Evolutionary conservation across 2,888 invertebrate genomes (phyloP).

Genomic region (Epiperipatus broadwayi): DNA sequence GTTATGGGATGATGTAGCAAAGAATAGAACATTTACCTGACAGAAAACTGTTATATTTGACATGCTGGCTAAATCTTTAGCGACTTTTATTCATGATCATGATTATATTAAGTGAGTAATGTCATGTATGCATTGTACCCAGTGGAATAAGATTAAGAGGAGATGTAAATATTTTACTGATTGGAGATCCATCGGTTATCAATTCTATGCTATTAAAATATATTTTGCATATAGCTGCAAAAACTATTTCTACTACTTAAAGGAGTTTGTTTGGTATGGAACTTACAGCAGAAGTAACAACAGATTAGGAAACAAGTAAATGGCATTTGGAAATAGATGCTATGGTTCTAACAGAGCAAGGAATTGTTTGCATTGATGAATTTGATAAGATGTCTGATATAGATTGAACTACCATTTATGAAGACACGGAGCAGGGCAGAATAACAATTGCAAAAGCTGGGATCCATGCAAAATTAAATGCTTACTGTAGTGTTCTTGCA

Average conservation of each 20-base stretch:
- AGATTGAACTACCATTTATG: constrained; percentile 36
- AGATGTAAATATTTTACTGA: constrained; percentile 72
- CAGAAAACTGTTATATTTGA: too few species aligned
- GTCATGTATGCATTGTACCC: too few species aligned
- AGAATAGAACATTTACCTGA: too few species aligned
- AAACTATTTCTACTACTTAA: constrained; percentile 92
- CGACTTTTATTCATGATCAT: too few species aligned
- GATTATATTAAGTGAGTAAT: too few species aligned
- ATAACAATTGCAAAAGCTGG: constrained; percentile 37
- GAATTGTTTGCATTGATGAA: too few species aligned
- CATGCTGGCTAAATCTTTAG: too few species aligned
- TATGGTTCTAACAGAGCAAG: too few species aligned
- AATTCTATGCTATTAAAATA: constrained; percentile 89
- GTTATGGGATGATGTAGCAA: too few species aligned
- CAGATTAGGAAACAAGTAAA: constrained; percentile 79
- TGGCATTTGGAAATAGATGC: too few species aligned
- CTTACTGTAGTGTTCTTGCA: constrained; percentile 34
- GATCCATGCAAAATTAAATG: constrained; percentile 35
- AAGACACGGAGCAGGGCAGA: constrained; percentile 37
- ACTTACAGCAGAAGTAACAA: constrained; percentile 91
- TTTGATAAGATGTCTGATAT: too few species aligned
- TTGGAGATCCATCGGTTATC: constrained; percentile 97
- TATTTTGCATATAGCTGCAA: constrained; percentile 77
- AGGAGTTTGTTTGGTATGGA: constrained; percentile 96
- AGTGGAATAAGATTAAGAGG: constrained; percentile 81